A percentile compares a stretch with the other conserved stretches of the same genome.
Conservation (phyloP, 2,888 invertebrate species). For the Agrochola circellaris region DNA sequence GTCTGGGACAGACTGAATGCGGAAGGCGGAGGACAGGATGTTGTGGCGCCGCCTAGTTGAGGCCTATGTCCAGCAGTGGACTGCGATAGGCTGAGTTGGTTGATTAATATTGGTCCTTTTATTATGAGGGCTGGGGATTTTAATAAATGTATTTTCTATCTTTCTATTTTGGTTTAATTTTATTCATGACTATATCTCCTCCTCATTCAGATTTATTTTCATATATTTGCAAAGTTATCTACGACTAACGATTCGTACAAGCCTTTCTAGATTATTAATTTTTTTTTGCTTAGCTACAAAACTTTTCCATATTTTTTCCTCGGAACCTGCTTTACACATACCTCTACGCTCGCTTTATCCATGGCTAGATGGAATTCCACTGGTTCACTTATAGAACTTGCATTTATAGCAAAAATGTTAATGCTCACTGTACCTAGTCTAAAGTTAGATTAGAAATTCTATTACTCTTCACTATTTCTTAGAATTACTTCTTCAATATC, state of each 20-base stretch:
- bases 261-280: background rate
- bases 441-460: constrained; percentile 54
- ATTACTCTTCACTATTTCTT: constrained; percentile 33
- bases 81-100: background rate
- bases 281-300: background rate
- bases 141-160: background rate
- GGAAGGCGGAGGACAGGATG: too few species aligned
- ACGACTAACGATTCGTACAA: background rate
- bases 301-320: background rate
- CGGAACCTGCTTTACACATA: constrained; percentile 2
- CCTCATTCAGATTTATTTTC: background rate
- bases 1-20: too few species aligned
- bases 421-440: constrained; percentile 35
- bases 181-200: background rate
- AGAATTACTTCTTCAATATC: constrained; percentile 10
- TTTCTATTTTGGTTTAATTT: background rate
- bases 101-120: background rate
- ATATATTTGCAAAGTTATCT: background rate
- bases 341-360: constrained; percentile 2
- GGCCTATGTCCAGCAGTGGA: too few species aligned
- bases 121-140: background rate
- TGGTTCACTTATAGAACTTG: constrained; percentile 28
- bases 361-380: constrained; percentile 28
- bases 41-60: too few species aligned
- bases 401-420: constrained; percentile 47